Evolutionary conservation across 2,113 vertebrate genomes (phyloP).

Genomic region (Pelecanus crispus): DNA sequence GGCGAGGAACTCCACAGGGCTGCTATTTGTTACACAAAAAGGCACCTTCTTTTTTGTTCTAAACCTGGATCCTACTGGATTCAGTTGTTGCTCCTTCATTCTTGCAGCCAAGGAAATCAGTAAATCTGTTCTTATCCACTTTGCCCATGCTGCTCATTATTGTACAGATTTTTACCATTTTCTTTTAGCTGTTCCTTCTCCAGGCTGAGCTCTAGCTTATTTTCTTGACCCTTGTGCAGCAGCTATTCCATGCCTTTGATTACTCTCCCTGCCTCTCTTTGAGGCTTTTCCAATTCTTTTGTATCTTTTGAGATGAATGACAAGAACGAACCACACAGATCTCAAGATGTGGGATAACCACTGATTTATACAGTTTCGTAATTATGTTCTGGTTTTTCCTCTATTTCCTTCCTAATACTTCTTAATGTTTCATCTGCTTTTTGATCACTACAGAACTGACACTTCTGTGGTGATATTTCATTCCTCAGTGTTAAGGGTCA

Average conservation of each 20-base stretch:
- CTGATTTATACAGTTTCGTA: background rate
- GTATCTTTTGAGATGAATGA: background rate
- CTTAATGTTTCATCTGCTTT: background rate
- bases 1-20: background rate
- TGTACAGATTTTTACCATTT: background rate
- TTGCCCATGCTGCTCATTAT: background rate
- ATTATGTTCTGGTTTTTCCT: slow-evolving; percentile 8
- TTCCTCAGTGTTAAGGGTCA: background rate
- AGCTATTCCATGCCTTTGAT: background rate
- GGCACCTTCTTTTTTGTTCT: background rate
- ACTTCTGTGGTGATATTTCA: background rate
- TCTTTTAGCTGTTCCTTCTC: background rate
- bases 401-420: slow-evolving; percentile 3
- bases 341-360: background rate
- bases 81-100: background rate
- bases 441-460: background rate
- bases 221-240: background rate
- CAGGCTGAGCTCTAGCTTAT: background rate
- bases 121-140: background rate
- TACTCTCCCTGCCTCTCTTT: background rate
- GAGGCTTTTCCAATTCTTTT: background rate
- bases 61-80: background rate
- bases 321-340: background rate
- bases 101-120: background rate
- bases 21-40: background rate